phyloP scores from a whole-genome alignment of 2,113 vertebrate genomes.

The Nipponia nippon region DNA sequence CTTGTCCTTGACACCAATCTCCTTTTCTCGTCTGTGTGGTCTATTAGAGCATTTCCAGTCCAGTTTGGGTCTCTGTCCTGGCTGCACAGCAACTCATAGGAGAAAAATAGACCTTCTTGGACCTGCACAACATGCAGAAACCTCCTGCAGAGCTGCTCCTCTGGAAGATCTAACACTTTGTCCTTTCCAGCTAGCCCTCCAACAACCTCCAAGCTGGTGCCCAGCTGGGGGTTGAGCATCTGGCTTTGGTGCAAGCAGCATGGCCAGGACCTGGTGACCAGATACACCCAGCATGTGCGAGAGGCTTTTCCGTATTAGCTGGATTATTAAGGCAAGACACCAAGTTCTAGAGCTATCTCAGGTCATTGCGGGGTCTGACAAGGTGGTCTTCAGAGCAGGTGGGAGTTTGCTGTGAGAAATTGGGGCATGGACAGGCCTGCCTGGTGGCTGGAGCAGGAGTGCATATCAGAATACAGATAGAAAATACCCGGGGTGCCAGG shows the following conservation, averaged over 20 bases:
- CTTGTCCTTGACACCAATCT: not conserved
- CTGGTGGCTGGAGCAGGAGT: not conserved
- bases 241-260: not conserved
- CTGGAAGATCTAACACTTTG: not conserved
- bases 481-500: not conserved
- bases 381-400: not conserved
- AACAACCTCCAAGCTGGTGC: not conserved
- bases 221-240: not conserved
- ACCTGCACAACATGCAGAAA: not conserved
- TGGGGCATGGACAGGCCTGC: not conserved
- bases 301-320: not conserved
- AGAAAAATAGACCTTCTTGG: not conserved
- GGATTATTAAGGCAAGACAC: not conserved
- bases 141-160: not conserved
- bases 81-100: rapidly evolving
- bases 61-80: not conserved
- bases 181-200: not conserved
- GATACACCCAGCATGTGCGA: not conserved
- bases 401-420: not conserved
- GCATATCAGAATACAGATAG: not conserved
- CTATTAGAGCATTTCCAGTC: not conserved
- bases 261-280: not conserved
- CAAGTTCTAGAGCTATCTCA: not conserved
- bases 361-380: not conserved
- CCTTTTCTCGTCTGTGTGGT: not conserved